Base-by-base conservation (phyloP, 1,140 invertebrate species). In the Lepidurus arcticus region DNA sequence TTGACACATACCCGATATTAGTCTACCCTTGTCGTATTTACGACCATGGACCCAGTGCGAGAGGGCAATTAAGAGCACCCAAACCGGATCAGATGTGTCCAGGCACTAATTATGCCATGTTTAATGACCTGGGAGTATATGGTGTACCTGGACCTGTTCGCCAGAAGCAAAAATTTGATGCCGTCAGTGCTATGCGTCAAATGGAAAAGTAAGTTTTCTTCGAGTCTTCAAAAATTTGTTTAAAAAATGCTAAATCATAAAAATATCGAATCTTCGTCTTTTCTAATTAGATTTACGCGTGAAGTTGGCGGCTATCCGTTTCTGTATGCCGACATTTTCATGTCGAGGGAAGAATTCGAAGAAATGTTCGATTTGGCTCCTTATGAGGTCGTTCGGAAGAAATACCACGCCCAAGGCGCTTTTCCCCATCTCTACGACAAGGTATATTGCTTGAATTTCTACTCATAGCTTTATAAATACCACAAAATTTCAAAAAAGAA, bases 321-420 rank as follows among this genome's bases (percentile, higher is more conserved):
- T 79, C 82, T 89, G 9, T 92, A 92, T 84, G 91, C 91, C 53
- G 89, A 87, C 82, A 89, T 85, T 81, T 91, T 87, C 85, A 89
- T 92, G 88, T 85, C 88, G 81, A 73, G 84, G 81, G 81, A 86
- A 81, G 84, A 92, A 86, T 89, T 92, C 84, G 82, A 86, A 74
- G 80, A 85, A 78, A 89, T 88, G 89, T 90, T 90, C 84, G 86
- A 88, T 81, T 82, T 88, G 73, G 84, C 79, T 13, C 81, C 86
- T 45, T 88, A 88, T 81, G 86, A 88, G 80, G 79, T 83, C 76
- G 87, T 88, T 7, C 83, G 88, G 13, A 81, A 81, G 42, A 87
- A 86, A 79, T 89, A 89, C 82, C 79, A 83, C 43, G 87, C 87
- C 24, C 84, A 87, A 65, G 85, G 84, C 11, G 85, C 85, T 44